Evolutionary conservation across 1,140 invertebrate genomes (phyloP), one percentile per base, ranked within the genome.

Genomic region (Cyphomyrmex costatus): DNA sequence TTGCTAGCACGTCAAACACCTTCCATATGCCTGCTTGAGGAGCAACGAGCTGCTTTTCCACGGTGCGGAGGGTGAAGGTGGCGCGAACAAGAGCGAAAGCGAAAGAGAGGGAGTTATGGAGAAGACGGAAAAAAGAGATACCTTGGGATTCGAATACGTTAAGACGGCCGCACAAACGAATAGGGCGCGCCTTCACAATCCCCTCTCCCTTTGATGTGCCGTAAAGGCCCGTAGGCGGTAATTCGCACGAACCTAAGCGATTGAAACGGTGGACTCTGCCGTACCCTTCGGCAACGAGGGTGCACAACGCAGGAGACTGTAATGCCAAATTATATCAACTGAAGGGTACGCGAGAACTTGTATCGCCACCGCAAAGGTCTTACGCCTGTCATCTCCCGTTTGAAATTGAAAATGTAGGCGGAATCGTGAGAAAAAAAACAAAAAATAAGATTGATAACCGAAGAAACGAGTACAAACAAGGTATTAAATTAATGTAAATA

Each of bases 231-330:
- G 76, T 66, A 86, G 89, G 88, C 82, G 82, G 78, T 91, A 91
- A 91, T 91, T 91, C 89, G 89, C 86, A 83, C 89, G 80, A 87
- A 85, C 87, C 63, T 85, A 89, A 91, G 85, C 89, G 87, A 91
- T 91, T 86, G 79, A 86, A 90, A 85, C 68, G 86, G 74, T 73
- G 74, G 82, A 76, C 58, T 82, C 21, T n/a, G 85, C 61, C n/a
- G 65, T 58, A 46, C 24, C 77, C 53, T 19, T 82, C 66, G 53
- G 24, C 12, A 56, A 14, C 65, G 65, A 78, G 74, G 74, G 42
- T 24, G 77, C 46, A 33, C 4, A n/a, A 60, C 30, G 53, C 53
- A 46, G 66, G 53, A 60, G 60, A 82, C 66, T 60, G 61, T 80
- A 73, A 61, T n/a, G 68, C 56, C 36, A 68, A 74, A 83, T 83